These are phyloP conservation scores for Selenia dentaria DNA, from an alignment of 2,888 invertebrate species.

Conservation along the genomic window DNA sequence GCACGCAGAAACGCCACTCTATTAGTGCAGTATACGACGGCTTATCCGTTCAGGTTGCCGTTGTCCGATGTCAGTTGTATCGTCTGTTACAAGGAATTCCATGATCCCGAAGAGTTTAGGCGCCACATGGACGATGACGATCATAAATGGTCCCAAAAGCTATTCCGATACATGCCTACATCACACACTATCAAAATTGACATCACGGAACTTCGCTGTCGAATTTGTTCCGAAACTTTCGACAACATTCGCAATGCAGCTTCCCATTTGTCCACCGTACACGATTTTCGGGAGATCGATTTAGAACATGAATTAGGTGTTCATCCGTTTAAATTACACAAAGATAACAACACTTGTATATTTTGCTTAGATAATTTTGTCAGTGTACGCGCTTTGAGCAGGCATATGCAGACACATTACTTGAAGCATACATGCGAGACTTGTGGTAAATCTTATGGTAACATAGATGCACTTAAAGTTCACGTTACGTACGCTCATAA, in stretches of 20 bases:
- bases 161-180: constrained; percentile 8
- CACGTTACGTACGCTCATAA: constrained; percentile 36
- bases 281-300: constrained; percentile 17
- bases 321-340: constrained; percentile 40
- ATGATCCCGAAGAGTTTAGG: constrained; percentile 42
- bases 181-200: constrained; percentile 41
- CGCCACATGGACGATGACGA: constrained; percentile 42
- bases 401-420: constrained; percentile 50
- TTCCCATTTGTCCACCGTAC: constrained; percentile 36
- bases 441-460: constrained; percentile 47
- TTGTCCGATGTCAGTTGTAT: constrained; percentile 15
- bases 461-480: constrained; percentile 34
- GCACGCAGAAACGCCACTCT: constrained; percentile 48
- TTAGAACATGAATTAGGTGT: constrained; percentile 29
- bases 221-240: constrained; percentile 35
- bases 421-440: constrained; percentile 44
- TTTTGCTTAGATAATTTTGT: constrained; percentile 41
- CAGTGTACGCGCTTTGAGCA: constrained; percentile 40
- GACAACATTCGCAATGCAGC: constrained; percentile 34
- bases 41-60: constrained; percentile 52
- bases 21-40: constrained; percentile 47
- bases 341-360: constrained; percentile 35
- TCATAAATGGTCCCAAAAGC: constrained; percentile 6
- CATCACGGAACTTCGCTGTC: constrained; percentile 43
- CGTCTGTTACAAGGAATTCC: constrained; percentile 43